A percentile compares a stretch with the other conserved stretches of the same genome.
Evolutionary conservation across 53 echinoderm and acorn worm genomes (phyloP).

Genomic region (Paracentrotus lividus): DNA sequence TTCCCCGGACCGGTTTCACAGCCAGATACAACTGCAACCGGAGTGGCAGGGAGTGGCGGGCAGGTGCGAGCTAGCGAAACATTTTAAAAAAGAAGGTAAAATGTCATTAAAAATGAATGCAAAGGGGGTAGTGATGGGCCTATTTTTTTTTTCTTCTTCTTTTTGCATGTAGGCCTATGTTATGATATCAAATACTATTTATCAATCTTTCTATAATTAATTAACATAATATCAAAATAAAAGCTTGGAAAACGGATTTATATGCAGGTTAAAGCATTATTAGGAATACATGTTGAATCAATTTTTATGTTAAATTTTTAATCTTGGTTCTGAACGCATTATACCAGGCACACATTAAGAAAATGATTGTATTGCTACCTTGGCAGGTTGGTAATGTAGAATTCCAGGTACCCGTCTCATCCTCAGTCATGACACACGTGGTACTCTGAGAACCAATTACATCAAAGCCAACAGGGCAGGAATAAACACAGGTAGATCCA

Average conservation of each 20-base stretch:
- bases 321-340: too few species aligned
- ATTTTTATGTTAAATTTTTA: too few species aligned
- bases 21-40: not conserved
- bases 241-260: too few species aligned
- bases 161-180: too few species aligned
- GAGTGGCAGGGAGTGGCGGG: slow-evolving; percentile 1
- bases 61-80: slow-evolving; percentile 12
- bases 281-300: too few species aligned
- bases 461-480: slow-evolving; percentile 29
- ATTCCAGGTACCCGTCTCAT: slow-evolving; percentile 16
- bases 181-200: too few species aligned
- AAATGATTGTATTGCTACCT: not conserved
- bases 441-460: slow-evolving; percentile 39
- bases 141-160: not conserved
- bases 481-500: slow-evolving; percentile 50
- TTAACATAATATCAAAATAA: too few species aligned
- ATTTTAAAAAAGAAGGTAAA: not conserved
- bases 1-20: not conserved
- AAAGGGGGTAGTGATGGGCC: too few species aligned
- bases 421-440: slow-evolving; percentile 15
- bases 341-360: too few species aligned
- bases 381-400: slow-evolving; percentile 11
- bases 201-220: too few species aligned
- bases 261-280: too few species aligned
- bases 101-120: too few species aligned